Percentiles rank a stretch among this genome's conserved stretches.
Conservation (phyloP, 2,888 invertebrate species). For the Agrochola litura region DNA sequence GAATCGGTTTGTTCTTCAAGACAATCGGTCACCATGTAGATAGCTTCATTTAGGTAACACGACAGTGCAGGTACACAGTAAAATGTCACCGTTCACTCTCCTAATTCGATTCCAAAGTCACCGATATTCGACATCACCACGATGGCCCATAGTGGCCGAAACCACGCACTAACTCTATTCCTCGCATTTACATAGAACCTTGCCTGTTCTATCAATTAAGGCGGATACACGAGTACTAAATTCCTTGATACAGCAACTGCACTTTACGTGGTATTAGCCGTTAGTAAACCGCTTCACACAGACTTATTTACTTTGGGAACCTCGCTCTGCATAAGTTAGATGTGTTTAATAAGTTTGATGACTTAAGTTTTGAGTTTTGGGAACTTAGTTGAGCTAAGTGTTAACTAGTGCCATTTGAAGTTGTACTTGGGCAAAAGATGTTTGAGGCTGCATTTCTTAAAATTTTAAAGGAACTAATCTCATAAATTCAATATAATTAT, state of each 20-base stretch:
- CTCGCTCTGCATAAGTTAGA: slow-evolving; percentile 45
- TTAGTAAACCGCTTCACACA: slow-evolving; percentile 29
- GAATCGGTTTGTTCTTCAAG: not conserved
- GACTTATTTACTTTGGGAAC: slow-evolving; percentile 30
- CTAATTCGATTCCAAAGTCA: slow-evolving; percentile 20
- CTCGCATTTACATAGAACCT: slow-evolving; percentile 33
- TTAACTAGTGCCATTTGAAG: not conserved
- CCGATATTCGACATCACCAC: not conserved
- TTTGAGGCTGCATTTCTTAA: not conserved
- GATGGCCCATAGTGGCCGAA: slow-evolving; percentile 16
- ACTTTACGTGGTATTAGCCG: slow-evolving; percentile 16
- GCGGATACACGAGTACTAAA: not conserved
- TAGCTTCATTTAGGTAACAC: not conserved
- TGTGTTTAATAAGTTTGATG: slow-evolving; percentile 32
- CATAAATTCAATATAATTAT: not conserved
- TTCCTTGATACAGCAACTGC: slow-evolving; percentile 6
- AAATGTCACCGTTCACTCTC: slow-evolving; percentile 4
- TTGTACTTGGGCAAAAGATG: not conserved
- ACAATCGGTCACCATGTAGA: not conserved
- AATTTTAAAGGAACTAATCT: not conserved
- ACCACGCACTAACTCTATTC: slow-evolving; percentile 38
- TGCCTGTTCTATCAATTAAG: slow-evolving; percentile 26
- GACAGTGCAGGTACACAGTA: not conserved
- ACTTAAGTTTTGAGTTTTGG: slow-evolving; percentile 36
- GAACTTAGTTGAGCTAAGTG: slow-evolving; percentile 8